Evolutionary conservation across 2,888 invertebrate genomes (phyloP).

Genomic region (Drosophila ochracea): DNA sequence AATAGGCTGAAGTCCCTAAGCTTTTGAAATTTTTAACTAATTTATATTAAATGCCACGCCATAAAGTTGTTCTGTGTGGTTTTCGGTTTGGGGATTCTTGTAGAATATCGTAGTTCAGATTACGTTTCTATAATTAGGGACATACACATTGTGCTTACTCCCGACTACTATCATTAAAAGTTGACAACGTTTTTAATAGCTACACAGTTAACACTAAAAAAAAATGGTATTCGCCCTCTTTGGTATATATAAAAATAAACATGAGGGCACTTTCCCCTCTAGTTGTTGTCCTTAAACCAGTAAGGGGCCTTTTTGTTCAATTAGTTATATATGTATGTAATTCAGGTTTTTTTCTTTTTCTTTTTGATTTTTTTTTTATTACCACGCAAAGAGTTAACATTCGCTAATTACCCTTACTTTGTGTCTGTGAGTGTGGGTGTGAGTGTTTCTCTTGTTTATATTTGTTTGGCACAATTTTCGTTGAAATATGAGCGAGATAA

Average conservation of each 20-base stretch:
- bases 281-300: conserved; percentile 1
- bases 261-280: conserved; percentile 13
- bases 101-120: conserved; percentile 21
- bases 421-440: conserved; percentile 35
- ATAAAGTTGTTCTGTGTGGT: conserved; percentile 58
- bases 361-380: neutral
- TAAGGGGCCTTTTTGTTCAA: conserved; percentile 1
- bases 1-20: conserved; percentile 8
- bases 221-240: conserved; percentile 30
- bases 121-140: conserved; percentile 1
- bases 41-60: conserved; percentile 70
- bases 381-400: conserved; percentile 47
- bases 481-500: conserved; percentile 36
- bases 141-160: neutral
- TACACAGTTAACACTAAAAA: conserved; percentile 36
- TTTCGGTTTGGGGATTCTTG: conserved; percentile 4
- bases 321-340: conserved; percentile 5
- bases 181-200: conserved; percentile 24
- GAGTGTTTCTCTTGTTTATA: neutral
- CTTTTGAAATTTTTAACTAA: conserved; percentile 24
- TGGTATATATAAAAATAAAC: conserved; percentile 43
- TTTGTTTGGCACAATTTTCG: conserved; percentile 44
- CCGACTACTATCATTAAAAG: conserved; percentile 31
- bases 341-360: neutral
- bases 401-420: conserved; percentile 55